Conservation (phyloP, 2,888 invertebrate species). For the Dinocampus coccinellae region DNA sequence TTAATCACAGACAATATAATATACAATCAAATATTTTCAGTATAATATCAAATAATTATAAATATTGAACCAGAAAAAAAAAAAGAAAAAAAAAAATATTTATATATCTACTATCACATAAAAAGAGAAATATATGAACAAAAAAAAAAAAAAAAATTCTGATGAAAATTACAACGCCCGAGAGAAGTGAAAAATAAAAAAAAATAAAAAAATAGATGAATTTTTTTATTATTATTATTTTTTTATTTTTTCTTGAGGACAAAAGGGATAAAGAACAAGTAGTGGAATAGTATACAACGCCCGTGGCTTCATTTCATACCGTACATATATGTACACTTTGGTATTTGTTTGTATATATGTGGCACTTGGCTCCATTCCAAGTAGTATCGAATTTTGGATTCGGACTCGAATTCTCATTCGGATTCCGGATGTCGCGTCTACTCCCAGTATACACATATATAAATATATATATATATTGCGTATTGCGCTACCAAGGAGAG, state of each 20-base stretch:
- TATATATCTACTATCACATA: not conserved
- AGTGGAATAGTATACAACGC: constrained; percentile 4
- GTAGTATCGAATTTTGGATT: constrained; percentile 49
- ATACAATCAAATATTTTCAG: too few species aligned
- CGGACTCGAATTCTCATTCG: constrained; percentile 49
- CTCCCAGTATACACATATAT: not conserved
- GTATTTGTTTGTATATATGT: constrained; percentile 15
- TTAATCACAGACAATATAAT: too few species aligned
- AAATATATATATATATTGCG: not conserved
- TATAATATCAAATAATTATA: not conserved
- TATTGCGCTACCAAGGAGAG: constrained; percentile 10
- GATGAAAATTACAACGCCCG: constrained; percentile 11
- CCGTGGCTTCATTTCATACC: constrained; percentile 13
- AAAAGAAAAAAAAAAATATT: not conserved
- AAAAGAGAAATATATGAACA: not conserved
- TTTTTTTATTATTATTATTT: too few species aligned
- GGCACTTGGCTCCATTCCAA: constrained; percentile 47
- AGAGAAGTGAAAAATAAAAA: not conserved
- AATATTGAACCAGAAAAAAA: too few species aligned
- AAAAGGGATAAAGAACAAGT: constrained; percentile 5
- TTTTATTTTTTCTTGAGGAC: not conserved
- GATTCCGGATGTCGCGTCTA: constrained; percentile 36
- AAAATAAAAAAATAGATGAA: constrained; percentile 5
- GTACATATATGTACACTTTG: not conserved
- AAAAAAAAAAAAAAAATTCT: not conserved